These are phyloP conservation scores for Apotomis turbidana DNA, from an alignment of 2,888 invertebrate genomes.

Conservation along the genomic window DNA sequence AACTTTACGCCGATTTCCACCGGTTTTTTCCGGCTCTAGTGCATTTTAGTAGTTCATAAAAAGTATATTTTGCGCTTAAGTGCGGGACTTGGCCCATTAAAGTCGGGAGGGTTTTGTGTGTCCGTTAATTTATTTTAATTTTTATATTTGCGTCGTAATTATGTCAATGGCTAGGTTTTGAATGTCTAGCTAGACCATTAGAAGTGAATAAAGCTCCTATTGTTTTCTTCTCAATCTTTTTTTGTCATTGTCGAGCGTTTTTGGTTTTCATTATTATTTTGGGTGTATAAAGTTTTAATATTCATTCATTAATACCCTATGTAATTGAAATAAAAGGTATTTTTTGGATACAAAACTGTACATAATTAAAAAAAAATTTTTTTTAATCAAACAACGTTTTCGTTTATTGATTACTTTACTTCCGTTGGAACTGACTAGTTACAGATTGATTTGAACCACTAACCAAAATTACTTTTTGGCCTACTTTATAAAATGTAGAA, in stretches of 20 bases:
- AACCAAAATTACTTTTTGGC: constrained; percentile 17
- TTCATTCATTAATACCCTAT: no score
- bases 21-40: constrained; percentile 49
- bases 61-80: constrained; percentile 43
- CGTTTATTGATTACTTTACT: neutral
- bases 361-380: no score
- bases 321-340: no score
- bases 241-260: no score
- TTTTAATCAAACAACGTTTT: neutral
- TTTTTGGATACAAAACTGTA: no score
- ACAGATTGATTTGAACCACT: constrained; percentile 2
- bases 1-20: constrained; percentile 66
- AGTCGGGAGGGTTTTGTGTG: constrained; percentile 8
- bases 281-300: no score
- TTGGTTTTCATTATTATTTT: no score
- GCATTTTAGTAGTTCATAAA: constrained; percentile 65
- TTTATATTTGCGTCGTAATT: neutral
- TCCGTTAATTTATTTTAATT: constrained; percentile 26
- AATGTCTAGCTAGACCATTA: neutral
- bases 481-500: constrained; percentile 28
- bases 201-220: no score
- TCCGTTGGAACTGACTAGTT: no score
- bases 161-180: neutral
- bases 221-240: no score
- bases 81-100: constrained; percentile 8